Evolutionary conservation across 2,113 vertebrate genomes (phyloP), one percentile per base, ranked within the genome.

Genomic region (Notothenia rossii): DNA sequence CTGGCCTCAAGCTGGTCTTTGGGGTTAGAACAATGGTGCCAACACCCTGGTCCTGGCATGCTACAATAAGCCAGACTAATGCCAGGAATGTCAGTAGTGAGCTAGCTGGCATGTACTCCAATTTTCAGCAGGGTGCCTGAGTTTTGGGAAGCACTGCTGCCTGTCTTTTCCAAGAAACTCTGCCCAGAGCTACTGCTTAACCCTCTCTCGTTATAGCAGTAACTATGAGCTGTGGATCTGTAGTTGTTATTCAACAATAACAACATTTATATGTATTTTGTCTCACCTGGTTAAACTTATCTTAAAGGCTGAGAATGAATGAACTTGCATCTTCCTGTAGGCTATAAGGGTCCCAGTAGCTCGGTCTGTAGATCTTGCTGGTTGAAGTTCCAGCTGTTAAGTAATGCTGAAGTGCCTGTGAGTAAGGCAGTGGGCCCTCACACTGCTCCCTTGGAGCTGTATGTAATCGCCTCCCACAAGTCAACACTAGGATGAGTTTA

Each of bases 41-140:
- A 78, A 88, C 81, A 58, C 77, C 77, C 81, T 29, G 68, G 64
- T 66, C 51, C 29, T 91, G 83, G 87, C 79, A 72, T 40, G 81
- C 87, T 62, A 17, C 82, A 58, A 62, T 86, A 73, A 91, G 71
- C 86, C 81, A 10, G 43, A 56, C 77, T 79, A 75, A 88, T 79
- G 85, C 84, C 89, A 90, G 86, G 88, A 92, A 89, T 92, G 86
- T 79, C 80, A 56, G 84, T n/a, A n/a, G 71, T 73, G 86, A 84
- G 72, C 72, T 40, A 63, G 58, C 36, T 29, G 83, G 69, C 62
- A 69, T 40, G 25, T 3, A 3, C 13, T 22, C 46, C 59, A 0
- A 75, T 69, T 75, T 77, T 74, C 56, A 65, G 55, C 58, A 51
- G 66, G 54, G 49, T 68, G 45, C 53, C 70, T 51, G 66, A 40